Base-by-base conservation (phyloP, 1,140 invertebrate genomes). In the Drosophila mojavensis region DNA sequence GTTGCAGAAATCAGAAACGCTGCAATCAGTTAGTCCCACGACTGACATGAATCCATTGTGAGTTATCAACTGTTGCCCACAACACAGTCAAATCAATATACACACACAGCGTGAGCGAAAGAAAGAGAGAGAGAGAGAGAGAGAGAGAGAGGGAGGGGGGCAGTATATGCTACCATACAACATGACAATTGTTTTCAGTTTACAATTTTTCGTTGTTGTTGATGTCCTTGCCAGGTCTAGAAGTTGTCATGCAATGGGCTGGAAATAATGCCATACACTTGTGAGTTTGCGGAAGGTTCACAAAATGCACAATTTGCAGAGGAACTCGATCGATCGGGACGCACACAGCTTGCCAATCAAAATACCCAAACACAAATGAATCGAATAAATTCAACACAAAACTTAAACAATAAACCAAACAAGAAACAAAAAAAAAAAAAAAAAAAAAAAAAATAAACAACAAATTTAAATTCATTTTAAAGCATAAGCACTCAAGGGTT, bases 1-100 rank as follows among this genome's bases (percentile, higher is more conserved):
- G 79, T 71, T 73, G 78, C 76, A 78, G 64, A 89, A 88, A 88
- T 88, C 84, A 83, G 45, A 89, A 83, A 66, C 83, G 79, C 78
- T 77, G 70, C 83, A 88, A 82, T 78, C 81, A 78, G 78, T 68
- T 64, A 69, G 71, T 79, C 80, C 85, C 85, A 65, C 54, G 81
- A 84, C 78, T 90, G 85, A 71, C 81, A 89, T 89, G 84, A 90
- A 90, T 81, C 78, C 84, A 75, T 75, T 78, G 80, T 81, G 80
- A 80, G 80, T 78, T 83, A 80, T 83, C 83, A 80, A 80, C 55
- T 83, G 77, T 15, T 51, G 20, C 59, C 41, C 45, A 28, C 30
- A 28, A 48, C 63, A 50, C 65, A 54, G 56, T 81, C 51, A 74
- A 78, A 81, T 84, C 82, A 81, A 81, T 84, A 58, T 33, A 7